Evolutionary conservation across 2,113 vertebrate species (phyloP).

Genomic region (Columbina picui): DNA sequence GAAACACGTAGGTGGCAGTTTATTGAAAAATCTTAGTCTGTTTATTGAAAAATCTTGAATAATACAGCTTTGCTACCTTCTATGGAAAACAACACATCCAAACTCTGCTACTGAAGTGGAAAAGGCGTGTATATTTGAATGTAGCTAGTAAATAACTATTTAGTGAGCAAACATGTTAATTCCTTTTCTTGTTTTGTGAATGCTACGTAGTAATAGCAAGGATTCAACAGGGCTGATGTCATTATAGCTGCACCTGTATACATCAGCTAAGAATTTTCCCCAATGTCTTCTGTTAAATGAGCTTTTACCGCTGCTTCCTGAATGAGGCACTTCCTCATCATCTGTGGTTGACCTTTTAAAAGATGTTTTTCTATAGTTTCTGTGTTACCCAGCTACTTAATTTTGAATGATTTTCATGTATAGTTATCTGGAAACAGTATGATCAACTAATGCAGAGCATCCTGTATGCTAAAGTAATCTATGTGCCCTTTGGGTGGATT

Average conservation of each 20-base stretch:
- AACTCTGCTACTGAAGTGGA: background rate
- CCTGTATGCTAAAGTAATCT: background rate
- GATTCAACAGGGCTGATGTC: background rate
- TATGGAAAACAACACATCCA: background rate
- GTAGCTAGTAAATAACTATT: background rate
- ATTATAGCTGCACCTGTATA: background rate
- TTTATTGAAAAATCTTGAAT: background rate
- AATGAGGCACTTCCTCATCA: background rate
- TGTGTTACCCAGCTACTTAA: background rate
- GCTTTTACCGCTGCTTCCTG: background rate
- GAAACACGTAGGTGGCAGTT: rapidly evolving
- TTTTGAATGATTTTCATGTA: background rate
- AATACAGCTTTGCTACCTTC: background rate
- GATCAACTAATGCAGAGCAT: background rate
- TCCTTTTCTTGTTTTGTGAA: background rate
- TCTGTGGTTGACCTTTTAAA: background rate
- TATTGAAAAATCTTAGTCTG: background rate
- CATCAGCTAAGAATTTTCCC: background rate
- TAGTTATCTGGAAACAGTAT: background rate
- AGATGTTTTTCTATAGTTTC: background rate
- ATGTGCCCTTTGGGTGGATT: background rate
- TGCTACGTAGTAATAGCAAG: background rate
- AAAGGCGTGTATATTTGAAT: background rate
- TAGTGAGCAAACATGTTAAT: rapidly evolving
- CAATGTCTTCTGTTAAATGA: background rate